phyloP scores from a whole-genome alignment of 1,140 invertebrate genomes.

The Macrotrachela quadricornifera region DNA sequence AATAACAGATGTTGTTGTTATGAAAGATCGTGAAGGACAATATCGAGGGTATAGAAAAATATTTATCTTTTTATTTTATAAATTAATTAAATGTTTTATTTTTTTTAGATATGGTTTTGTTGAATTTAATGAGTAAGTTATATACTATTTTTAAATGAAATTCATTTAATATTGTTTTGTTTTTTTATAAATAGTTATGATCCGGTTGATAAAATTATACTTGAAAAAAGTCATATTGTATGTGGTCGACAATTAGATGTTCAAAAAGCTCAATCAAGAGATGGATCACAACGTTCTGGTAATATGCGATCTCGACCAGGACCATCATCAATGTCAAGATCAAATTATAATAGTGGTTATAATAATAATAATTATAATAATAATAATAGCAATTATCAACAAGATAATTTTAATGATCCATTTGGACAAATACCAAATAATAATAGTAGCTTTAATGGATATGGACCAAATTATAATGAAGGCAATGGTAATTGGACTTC shows the following conservation, averaged over 20 bases:
- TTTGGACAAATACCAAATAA: neutral
- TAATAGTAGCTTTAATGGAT: neutral
- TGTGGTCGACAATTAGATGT: conserved; percentile 32
- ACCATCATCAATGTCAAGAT: too few species aligned
- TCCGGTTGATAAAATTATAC: conserved; percentile 12
- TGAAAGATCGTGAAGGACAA: conserved; percentile 44
- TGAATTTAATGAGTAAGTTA: conserved; percentile 55
- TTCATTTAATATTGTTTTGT: too few species aligned
- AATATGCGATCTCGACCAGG: too few species aligned
- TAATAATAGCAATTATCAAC: too few species aligned
- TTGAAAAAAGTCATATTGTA: conserved; percentile 29
- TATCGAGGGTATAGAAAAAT: conserved; percentile 55
- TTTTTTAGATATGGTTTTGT: conserved; percentile 83
- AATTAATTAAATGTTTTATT: conserved; percentile 76
- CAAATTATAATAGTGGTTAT: too few species aligned
- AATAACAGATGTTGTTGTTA: conserved; percentile 57
- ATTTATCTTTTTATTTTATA: conserved; percentile 18
- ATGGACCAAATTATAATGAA: neutral
- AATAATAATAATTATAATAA: too few species aligned
- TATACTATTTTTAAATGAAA: too few species aligned
- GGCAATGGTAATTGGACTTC: neutral
- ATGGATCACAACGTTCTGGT: conserved; percentile 11
- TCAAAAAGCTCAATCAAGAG: conserved; percentile 33
- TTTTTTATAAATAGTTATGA: neutral
- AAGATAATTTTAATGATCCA: neutral